A percentile compares a stretch with the other conserved stretches of the same genome.
Evolutionary conservation across 2,888 invertebrate species (phyloP).

Genomic region (Subacronicta megacephala): DNA sequence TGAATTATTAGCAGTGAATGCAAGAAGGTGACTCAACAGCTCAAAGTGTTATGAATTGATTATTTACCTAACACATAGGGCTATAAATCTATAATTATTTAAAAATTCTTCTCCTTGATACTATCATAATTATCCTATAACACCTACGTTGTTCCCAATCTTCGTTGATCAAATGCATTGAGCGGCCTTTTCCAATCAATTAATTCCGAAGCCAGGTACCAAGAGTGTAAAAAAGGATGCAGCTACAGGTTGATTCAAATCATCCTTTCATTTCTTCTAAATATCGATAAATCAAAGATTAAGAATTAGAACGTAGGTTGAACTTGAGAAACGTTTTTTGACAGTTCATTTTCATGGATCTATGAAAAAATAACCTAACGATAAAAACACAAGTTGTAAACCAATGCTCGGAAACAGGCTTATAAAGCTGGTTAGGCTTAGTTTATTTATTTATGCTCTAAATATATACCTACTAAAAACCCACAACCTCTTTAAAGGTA

Average conservation of each 20-base stretch:
- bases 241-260: slow-evolving; percentile 63
- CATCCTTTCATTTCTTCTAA: background rate
- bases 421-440: no score
- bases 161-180: slow-evolving; percentile 69
- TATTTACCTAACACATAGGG: slow-evolving; percentile 33
- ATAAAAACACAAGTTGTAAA: no score
- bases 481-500: no score
- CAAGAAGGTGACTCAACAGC: no score
- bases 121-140: slow-evolving; percentile 55
- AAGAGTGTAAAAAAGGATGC: slow-evolving; percentile 60
- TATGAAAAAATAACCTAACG: no score
- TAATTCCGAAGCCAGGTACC: slow-evolving; percentile 76
- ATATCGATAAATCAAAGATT: background rate
- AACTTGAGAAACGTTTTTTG: no score
- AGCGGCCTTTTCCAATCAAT: slow-evolving; percentile 79
- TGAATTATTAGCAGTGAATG: no score
- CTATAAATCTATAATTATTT: slow-evolving; percentile 31
- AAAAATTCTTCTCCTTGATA: slow-evolving; percentile 50
- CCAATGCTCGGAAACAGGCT: no score
- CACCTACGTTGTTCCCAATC: slow-evolving; percentile 63
- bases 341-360: no score
- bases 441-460: no score
- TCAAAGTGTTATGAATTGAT: slow-evolving; percentile 23
- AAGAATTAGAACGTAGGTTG: no score
- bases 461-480: no score